A percentile compares a stretch with the other conserved stretches of the same genome.
Evolutionary conservation across 2,113 vertebrate genomes (phyloP).

Genomic region (Vicugna pacos): DNA sequence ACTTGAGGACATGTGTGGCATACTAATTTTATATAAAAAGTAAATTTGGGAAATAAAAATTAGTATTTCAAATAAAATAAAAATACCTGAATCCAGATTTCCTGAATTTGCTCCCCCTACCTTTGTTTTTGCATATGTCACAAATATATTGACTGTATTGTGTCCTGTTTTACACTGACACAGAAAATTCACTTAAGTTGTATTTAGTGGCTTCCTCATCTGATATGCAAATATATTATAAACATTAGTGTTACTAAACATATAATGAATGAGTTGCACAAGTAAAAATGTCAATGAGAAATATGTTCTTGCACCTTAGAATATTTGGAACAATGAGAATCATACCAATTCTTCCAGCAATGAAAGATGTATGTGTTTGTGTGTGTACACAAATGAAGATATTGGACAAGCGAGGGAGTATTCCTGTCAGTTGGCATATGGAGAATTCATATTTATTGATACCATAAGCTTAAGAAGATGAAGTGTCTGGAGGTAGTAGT

Average conservation of each 20-base stretch:
- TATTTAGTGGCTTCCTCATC: not conserved
- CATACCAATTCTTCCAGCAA: not conserved
- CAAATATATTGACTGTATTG: not conserved
- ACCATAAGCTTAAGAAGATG: not conserved
- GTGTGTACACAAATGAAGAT: not conserved
- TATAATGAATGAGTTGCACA: not conserved
- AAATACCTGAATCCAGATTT: not conserved
- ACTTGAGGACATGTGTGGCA: not conserved
- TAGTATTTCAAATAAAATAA: not conserved
- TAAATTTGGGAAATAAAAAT: not conserved
- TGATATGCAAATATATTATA: not conserved
- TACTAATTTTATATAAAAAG: not conserved
- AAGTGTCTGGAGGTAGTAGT: not conserved
- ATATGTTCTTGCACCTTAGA: not conserved
- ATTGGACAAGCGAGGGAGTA: not conserved
- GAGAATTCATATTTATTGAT: not conserved
- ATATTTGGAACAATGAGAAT: not conserved
- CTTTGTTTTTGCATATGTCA: not conserved
- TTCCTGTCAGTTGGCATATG: not conserved
- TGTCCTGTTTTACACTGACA: not conserved
- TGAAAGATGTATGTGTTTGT: not conserved
- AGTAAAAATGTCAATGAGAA: not conserved
- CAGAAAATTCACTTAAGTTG: not conserved
- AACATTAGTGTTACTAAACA: constrained; percentile 3
- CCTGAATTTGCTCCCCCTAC: not conserved